Conservation (phyloP, 2,113 vertebrate species). For the Lepidiolamprologus cunningtoni region DNA sequence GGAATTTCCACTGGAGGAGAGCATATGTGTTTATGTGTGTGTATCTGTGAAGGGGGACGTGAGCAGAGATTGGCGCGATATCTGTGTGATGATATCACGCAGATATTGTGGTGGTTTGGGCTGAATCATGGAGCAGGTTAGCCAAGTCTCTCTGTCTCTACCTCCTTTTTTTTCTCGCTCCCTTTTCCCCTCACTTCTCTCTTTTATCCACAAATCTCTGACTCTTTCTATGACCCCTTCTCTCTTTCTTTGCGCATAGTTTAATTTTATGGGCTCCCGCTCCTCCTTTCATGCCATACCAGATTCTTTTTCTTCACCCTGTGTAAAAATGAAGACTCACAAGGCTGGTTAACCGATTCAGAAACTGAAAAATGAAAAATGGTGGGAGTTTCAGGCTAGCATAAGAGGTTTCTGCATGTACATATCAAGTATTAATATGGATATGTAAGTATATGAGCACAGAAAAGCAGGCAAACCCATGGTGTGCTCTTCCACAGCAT, state of each 20-base stretch:
- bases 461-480: neutral
- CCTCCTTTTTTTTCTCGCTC: neutral
- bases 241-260: neutral
- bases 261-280: neutral
- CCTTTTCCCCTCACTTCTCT: neutral
- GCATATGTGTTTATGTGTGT: neutral
- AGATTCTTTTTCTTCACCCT: neutral
- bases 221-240: neutral
- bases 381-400: neutral
- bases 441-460: neutral
- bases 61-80: neutral
- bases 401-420: neutral
- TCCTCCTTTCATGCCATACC: neutral
- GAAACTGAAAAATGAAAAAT: neutral
- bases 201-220: neutral
- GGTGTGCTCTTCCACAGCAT: neutral
- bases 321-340: neutral
- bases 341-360: neutral
- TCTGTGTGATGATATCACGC: neutral
- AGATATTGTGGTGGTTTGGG: conserved; percentile 18
- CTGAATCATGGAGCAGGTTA: neutral
- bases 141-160: neutral
- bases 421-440: neutral
- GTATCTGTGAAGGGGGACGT: neutral
- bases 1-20: conserved; percentile 43